phyloP scores from a whole-genome alignment of 1,140 invertebrate species.

The Drosophila kikkawai region DNA sequence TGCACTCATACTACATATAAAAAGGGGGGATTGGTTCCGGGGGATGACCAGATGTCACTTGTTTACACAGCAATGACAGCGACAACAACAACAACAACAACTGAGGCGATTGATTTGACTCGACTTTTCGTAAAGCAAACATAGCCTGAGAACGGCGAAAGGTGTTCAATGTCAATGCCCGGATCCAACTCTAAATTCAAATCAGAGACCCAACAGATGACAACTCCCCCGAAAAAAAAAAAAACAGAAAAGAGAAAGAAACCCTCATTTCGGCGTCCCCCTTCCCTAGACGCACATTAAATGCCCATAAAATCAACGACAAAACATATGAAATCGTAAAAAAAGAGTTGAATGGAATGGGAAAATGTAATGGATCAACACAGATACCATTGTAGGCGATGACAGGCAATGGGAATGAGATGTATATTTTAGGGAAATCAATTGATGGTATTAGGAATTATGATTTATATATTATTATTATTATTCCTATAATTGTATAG shows the following conservation, averaged over 20 bases:
- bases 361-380: constrained; percentile 37
- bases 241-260: not conserved
- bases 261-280: not conserved
- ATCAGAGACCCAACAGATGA: constrained; percentile 28
- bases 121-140: constrained; percentile 35
- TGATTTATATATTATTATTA: not conserved
- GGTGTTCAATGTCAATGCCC: constrained; percentile 49
- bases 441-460: too few relatives aligned
- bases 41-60: constrained; percentile 72
- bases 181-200: constrained; percentile 4
- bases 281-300: constrained; percentile 49
- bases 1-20: constrained; percentile 33
- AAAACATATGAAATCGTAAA: constrained; percentile 52
- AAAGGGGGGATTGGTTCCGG: not conserved
- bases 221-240: constrained; percentile 9
- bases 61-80: constrained; percentile 60
- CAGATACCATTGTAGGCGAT: constrained; percentile 1
- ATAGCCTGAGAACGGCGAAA: constrained; percentile 38
- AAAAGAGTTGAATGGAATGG: constrained; percentile 11
- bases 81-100: constrained; percentile 37
- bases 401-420: constrained; percentile 28
- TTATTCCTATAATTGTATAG: too few relatives aligned
- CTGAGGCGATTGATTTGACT: constrained; percentile 41
- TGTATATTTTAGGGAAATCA: not conserved
- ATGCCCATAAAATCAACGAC: constrained; percentile 64